Conservation (phyloP, 2,888 invertebrate genomes). For the Tetanocera ferruginea region DNA sequence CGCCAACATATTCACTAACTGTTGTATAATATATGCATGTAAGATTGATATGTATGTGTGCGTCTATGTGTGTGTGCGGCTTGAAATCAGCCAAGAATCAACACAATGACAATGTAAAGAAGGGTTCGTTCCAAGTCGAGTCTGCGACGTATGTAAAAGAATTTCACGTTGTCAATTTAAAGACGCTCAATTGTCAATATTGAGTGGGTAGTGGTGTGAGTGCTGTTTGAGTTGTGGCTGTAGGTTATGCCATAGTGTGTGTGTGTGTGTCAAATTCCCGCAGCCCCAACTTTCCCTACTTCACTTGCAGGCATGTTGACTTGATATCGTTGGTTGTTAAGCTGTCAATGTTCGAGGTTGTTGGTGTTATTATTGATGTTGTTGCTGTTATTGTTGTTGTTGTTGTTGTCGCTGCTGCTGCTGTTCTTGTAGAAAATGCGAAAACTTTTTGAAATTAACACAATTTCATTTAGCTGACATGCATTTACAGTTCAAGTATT, state of each 20-base stretch:
- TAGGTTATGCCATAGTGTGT: neutral
- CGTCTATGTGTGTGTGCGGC: neutral
- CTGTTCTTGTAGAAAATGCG: neutral
- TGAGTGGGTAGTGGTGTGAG: neutral
- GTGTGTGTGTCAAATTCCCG: too few relatives aligned
- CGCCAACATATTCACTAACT: neutral
- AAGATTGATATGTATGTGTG: neutral
- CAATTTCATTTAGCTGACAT: constrained; percentile 4
- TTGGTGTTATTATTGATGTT: too few relatives aligned
- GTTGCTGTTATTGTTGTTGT: too few relatives aligned
- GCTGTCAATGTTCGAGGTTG: too few relatives aligned
- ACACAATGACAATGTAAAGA: constrained; percentile 3
- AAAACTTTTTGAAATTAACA: constrained; percentile 18
- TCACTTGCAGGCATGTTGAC: too few relatives aligned
- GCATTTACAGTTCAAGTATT: constrained; percentile 3
- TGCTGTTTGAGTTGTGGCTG: neutral
- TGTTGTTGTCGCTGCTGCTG: too few relatives aligned
- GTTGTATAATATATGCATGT: neutral
- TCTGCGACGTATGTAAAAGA: neutral
- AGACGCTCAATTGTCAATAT: neutral
- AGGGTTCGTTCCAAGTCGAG: neutral
- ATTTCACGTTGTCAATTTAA: constrained; percentile 18
- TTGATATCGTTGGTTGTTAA: too few relatives aligned
- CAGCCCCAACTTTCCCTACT: too few relatives aligned
- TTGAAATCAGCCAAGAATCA: neutral